Percentiles rank a stretch among this genome's conserved stretches.
Evolutionary conservation across 2,113 vertebrate species (phyloP).

Genomic region (Anseranas semipalmata): DNA sequence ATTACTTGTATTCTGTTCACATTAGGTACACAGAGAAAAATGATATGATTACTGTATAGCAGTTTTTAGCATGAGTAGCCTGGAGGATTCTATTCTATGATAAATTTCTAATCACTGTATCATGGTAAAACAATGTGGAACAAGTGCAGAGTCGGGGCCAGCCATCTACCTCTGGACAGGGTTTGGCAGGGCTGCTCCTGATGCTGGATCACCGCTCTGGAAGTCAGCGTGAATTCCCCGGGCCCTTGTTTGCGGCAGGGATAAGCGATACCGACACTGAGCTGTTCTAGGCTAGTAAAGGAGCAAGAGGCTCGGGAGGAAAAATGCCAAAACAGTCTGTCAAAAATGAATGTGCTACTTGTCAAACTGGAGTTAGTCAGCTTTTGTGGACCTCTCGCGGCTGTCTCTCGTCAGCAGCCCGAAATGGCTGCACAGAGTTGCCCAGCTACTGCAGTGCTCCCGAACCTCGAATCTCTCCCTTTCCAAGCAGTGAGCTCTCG

Average conservation of each 20-base stretch:
- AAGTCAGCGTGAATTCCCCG: background rate
- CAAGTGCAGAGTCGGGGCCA: background rate
- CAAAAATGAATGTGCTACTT: background rate
- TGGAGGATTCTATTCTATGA: background rate
- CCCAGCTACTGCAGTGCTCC: background rate
- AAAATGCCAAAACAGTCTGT: background rate
- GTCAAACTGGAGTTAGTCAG: background rate
- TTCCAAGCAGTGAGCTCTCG: background rate
- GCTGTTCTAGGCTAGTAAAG: background rate
- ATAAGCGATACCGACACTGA: background rate
- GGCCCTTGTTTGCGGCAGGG: background rate
- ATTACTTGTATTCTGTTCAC: background rate
- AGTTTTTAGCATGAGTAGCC: background rate
- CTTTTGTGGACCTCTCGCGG: background rate
- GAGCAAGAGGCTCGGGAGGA: background rate
- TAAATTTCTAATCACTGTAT: background rate
- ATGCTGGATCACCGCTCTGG: background rate
- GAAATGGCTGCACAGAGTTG: background rate
- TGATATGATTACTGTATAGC: background rate
- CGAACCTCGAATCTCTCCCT: background rate
- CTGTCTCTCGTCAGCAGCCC: background rate
- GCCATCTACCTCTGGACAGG: background rate
- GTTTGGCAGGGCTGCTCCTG: background rate
- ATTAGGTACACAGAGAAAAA: background rate
- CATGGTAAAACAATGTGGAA: background rate